Evolutionary conservation across 37 sponge, comb jelly and placozoan genomes (phyloP), one percentile per base, ranked within the genome.

Genomic region (Eunapius fragilis): DNA sequence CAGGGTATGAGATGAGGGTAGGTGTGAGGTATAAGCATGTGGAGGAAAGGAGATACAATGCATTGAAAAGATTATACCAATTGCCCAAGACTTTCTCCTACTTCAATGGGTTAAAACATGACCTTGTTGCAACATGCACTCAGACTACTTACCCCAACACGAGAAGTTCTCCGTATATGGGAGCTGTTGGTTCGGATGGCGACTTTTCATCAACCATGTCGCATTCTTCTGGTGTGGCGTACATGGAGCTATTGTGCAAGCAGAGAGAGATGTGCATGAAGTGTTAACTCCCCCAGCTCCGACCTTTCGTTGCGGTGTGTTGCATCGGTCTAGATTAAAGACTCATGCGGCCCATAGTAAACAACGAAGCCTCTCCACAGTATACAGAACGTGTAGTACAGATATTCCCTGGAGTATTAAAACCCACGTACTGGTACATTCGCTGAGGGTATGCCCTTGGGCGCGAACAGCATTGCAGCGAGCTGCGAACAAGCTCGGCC

Each of bases 101-200:
- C n/a, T 33, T 4, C 76, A 28, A 75, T 5, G 31, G 24, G 3
- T 33, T 33, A 32, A 75, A 45, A 45, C 9, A 45, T 17, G 2
- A 75, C n/a, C n/a, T n/a, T n/a, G n/a, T n/a, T n/a, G n/a, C n/a
- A n/a, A n/a, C n/a, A n/a, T n/a, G n/a, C n/a, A n/a, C n/a, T n/a
- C 33, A 32, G 34, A 2, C 38, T 41, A 22, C 47, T 2, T 33
- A 95, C 96, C 96, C 96, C 1, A 95, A 68, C 10, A 95, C 91
- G 0, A 95, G 33, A 31, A 95, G 80, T 76, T 95, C 94, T 41
- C 96, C 96, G 73, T 95, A 95, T 25, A 95, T 90, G 5, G 95
- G 95, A 48, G 85, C 89, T 28, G 67, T 72, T 23, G 38, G 48
- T 48, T 89, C 90, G 24, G 87, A 48, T 22, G 87, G 80, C 58